A percentile compares a stretch with the other conserved stretches of the same genome.
Conservation (phyloP, 2,888 invertebrate species). For the Sinodicranocentrus sp. region DNA sequence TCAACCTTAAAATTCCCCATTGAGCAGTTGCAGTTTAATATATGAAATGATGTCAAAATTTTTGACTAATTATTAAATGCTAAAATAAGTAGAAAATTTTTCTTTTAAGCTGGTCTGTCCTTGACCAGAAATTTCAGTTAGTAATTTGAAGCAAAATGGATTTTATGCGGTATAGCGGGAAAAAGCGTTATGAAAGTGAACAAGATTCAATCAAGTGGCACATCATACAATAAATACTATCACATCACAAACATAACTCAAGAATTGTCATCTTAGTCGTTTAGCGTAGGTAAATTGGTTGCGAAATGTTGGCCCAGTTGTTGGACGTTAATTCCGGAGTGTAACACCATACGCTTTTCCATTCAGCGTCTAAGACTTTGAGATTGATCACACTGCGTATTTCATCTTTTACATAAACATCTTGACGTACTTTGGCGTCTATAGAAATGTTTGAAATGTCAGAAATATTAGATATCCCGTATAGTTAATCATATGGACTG, state of each 20-base stretch:
- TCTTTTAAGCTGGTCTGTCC: too few species aligned
- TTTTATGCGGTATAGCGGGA: too few species aligned
- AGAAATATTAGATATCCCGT: too few species aligned
- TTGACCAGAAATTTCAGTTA: too few species aligned
- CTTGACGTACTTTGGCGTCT: conserved; percentile 62
- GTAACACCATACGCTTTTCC: conserved; percentile 72
- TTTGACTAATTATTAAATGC: too few species aligned
- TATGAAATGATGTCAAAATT: too few species aligned
- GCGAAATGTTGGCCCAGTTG: conserved; percentile 66
- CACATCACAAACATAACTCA: conserved; percentile 9
- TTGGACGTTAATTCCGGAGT: conserved; percentile 59
- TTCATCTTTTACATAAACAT: conserved; percentile 58
- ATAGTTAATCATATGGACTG: too few species aligned
- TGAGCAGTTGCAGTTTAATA: conserved; percentile 48
- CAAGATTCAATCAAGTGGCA: not conserved
- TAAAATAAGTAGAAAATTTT: too few species aligned
- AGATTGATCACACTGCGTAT: conserved; percentile 64
- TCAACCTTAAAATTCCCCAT: conserved; percentile 63
- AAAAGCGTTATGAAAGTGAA: too few species aligned
- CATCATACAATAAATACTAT: conserved; percentile 33
- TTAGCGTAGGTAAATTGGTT: conserved; percentile 62
- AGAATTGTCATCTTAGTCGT: not conserved
- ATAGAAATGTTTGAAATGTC: too few species aligned
- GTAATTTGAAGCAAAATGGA: too few species aligned
- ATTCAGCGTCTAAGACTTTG: conserved; percentile 61